A percentile compares a stretch with the other conserved stretches of the same genome.
phyloP scores from a whole-genome alignment of 2,797 vertebrate genomes.

The Aphelocoma californica region DNA sequence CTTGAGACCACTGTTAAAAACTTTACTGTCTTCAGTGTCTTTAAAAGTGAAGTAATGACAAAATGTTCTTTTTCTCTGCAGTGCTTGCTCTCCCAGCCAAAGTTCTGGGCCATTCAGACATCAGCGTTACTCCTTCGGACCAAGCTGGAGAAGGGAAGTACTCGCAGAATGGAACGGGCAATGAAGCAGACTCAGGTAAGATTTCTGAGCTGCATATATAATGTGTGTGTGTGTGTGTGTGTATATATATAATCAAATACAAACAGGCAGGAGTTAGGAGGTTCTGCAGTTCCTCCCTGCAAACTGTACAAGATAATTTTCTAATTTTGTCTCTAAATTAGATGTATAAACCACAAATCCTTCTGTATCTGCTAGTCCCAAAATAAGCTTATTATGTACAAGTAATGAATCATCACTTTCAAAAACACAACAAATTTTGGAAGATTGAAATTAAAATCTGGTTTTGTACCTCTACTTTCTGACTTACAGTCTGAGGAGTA shows the following conservation, averaged over 20 bases:
- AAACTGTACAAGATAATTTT: background rate
- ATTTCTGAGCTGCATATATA: background rate
- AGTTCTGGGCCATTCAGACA: conserved; percentile 93
- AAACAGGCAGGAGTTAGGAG: background rate
- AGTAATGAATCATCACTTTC: background rate
- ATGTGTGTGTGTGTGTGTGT: background rate
- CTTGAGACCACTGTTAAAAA: background rate
- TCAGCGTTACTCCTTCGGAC: conserved; percentile 87
- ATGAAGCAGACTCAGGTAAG: conserved; percentile 95
- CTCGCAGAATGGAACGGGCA: conserved; percentile 89
- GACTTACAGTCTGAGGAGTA: background rate
- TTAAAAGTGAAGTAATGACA: background rate
- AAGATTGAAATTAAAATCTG: background rate
- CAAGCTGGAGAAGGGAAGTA: conserved; percentile 86
- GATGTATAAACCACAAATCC: background rate
- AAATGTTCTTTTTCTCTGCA: conserved; percentile 56
- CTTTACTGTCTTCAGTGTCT: background rate
- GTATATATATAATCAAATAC: background rate
- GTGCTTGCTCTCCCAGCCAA: conserved; percentile 91
- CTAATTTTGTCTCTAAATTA: background rate
- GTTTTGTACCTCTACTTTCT: background rate
- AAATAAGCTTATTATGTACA: background rate
- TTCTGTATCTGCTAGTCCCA: background rate
- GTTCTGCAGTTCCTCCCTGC: background rate
- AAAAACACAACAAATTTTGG: background rate